phyloP scores from a whole-genome alignment of 2,888 invertebrate genomes.

The Heliconius charithonia region DNA sequence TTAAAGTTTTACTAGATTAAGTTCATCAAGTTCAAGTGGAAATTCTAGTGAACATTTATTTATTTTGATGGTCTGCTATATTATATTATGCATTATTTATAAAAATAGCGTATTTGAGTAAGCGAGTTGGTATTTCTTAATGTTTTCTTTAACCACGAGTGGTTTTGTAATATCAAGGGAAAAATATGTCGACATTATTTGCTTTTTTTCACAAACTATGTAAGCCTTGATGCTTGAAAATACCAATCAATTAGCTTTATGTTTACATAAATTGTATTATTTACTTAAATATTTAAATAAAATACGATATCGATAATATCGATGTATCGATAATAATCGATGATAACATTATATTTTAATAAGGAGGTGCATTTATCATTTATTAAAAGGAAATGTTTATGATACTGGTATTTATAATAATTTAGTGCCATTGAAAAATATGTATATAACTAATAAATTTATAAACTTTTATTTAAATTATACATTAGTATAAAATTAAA shows the following conservation, averaged over 20 bases:
- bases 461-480: neutral
- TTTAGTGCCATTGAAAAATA: conserved; percentile 10
- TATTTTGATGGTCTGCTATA: conserved; percentile 5
- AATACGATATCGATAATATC: too few species aligned
- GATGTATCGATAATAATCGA: neutral
- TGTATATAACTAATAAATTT: neutral
- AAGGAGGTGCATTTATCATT: conserved; percentile 13
- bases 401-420: neutral
- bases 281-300: conserved; percentile 13
- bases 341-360: neutral
- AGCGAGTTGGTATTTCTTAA: conserved; percentile 3
- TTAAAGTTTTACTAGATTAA: conserved; percentile 5
- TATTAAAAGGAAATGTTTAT: neutral
- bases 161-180: neutral
- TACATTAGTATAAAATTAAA: too few species aligned
- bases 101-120: neutral
- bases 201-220: conserved; percentile 6
- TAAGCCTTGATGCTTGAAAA: conserved; percentile 16
- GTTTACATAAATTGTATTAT: conserved; percentile 1
- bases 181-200: conserved; percentile 1
- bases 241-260: conserved; percentile 15
- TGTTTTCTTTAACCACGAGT: neutral
- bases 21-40: conserved; percentile 11
- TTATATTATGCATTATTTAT: conserved; percentile 4
- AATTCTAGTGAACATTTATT: conserved; percentile 10